These are phyloP conservation scores for Eptatretus burgeri DNA, from an alignment of 2,113 vertebrate genomes.

Conservation along the genomic window DNA sequence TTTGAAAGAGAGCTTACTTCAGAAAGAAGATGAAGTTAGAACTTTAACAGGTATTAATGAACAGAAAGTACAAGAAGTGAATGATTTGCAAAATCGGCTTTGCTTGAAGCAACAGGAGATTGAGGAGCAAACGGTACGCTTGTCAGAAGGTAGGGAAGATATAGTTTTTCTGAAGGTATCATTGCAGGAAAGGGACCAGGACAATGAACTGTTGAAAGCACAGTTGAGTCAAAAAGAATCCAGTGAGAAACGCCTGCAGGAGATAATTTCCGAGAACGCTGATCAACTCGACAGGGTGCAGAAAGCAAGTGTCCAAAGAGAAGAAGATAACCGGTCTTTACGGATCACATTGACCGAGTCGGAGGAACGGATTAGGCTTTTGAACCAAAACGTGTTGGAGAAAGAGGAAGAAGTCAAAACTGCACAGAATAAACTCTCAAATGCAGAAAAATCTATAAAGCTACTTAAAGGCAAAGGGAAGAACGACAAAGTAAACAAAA, in stretches of 20 bases:
- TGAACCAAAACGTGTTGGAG: constrained; percentile 1
- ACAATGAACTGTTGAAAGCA: not conserved
- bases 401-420: not conserved
- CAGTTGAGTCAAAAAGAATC: not conserved
- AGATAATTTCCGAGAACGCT: not conserved
- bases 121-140: not conserved
- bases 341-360: not conserved
- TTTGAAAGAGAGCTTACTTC: not conserved
- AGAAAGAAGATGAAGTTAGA: constrained; percentile 3
- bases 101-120: constrained; percentile 1
- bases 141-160: not conserved
- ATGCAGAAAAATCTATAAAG: too few species aligned
- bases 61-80: not conserved
- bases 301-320: not conserved
- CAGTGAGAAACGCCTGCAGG: not conserved
- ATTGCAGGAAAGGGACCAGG: not conserved
- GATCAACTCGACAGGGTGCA: not conserved
- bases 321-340: not conserved
- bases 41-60: not conserved
- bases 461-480: not conserved
- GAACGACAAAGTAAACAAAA: not conserved
- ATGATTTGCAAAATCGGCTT: not conserved
- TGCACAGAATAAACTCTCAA: not conserved
- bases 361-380: not conserved
- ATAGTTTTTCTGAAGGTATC: not conserved